These are phyloP conservation scores for Mastacembelus armatus DNA, from an alignment of 2,797 vertebrate species.

Conservation along the genomic window DNA sequence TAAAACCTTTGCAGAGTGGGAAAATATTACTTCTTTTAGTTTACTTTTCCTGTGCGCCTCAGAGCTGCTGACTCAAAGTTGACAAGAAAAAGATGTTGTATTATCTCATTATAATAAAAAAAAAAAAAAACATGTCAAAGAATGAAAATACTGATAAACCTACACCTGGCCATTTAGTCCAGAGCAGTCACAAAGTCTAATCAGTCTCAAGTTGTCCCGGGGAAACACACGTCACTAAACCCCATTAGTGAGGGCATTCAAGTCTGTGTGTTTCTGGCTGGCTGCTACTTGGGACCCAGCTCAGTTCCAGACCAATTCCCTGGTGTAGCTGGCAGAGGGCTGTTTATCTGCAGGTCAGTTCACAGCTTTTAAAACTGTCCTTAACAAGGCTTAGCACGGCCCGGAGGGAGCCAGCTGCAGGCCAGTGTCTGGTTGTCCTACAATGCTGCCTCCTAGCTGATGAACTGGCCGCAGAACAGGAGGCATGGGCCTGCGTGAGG, in stretches of 20 bases:
- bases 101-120: constrained; percentile 39
- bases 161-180: constrained; percentile 33
- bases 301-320: constrained; percentile 68
- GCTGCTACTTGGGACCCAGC: constrained; percentile 65
- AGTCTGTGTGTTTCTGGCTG: constrained; percentile 51
- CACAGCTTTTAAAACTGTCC: constrained; percentile 87
- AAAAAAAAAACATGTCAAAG: constrained; percentile 50
- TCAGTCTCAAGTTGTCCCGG: constrained; percentile 74
- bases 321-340: constrained; percentile 75
- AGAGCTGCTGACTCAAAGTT: constrained; percentile 34
- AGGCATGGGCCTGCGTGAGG: constrained; percentile 37
- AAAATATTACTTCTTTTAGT: constrained; percentile 57
- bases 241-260: constrained; percentile 72
- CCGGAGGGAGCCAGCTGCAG: constrained; percentile 73
- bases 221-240: constrained; percentile 66
- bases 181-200: constrained; percentile 65
- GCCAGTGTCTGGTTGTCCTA: constrained; percentile 65
- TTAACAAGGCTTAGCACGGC: constrained; percentile 82
- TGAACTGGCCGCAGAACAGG: constrained; percentile 48
- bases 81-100: constrained; percentile 49
- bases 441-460: constrained; percentile 52
- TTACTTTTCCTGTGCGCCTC: constrained; percentile 48
- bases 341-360: constrained; percentile 87
- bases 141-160: constrained; percentile 57
- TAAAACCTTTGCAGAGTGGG: constrained; percentile 40